Base-by-base conservation (phyloP, 2,888 invertebrate species). In the Digitonthophagus gazella region DNA sequence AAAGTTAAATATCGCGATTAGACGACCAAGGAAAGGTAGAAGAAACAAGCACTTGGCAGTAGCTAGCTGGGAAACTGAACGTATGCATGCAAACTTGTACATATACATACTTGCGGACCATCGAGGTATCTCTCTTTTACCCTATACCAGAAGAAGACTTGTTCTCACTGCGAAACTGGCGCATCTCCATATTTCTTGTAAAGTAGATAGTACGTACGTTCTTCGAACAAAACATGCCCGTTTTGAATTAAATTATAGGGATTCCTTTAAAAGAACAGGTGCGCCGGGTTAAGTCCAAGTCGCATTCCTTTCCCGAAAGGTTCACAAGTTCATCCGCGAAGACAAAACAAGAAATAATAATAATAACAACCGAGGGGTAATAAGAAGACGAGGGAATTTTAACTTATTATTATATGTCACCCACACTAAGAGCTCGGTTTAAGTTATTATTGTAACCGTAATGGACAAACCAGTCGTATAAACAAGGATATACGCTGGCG, bases 231-330 rank as follows among this genome's bases (percentile, higher is more conserved):
- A 72, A 72, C 71, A 74, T 73, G 73, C 74, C 73, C 71, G 73
- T 73, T 74, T 73, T 73, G 71, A 73, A 73, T 71, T 72, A 73
- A 72, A 74, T 73, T 71, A 74, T 72, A 74, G 73, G 72, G 73
- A 72, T 70, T 73, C 74, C 72, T 71, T n/a, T 74, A 73, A 74
- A 73, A 71, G 72, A 73, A 70, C 72, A 72, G 72, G 72, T 72
- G 72, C 71, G 72, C 70, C 72, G 69, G 68, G 68, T 68, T 71
- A 70, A 67, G 67, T 69, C 28, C 69, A 54, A 67, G 55, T 14
- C 44, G 55, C 55, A 65, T 61, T 61, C 61, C 19, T 61, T 8
- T 16, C 61, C 16, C n/a, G 61, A 20, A 61, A 61, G 61, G 61
- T 61, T 19, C 18, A 61, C 61, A 61, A 61, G 61, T 61, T 61